Conservation (phyloP, 2,888 invertebrate species). For the Empis livida region DNA sequence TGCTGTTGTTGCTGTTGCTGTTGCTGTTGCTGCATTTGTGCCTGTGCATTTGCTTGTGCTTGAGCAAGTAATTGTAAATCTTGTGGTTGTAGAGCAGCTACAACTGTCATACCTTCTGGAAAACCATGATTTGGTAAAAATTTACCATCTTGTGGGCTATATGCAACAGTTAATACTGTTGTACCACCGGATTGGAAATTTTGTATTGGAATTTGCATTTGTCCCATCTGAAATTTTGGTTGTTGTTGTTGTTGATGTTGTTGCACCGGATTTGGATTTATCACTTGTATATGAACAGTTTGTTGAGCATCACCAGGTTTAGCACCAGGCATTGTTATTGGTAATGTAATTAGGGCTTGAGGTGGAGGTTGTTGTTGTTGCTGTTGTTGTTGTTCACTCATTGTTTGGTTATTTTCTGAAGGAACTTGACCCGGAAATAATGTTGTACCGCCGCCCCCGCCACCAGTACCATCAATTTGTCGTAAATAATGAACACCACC, state of each 20-base stretch:
- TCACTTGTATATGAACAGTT: constrained; percentile 66
- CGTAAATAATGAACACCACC: constrained; percentile 65
- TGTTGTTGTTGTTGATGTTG: constrained; percentile 23
- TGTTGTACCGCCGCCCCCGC: constrained; percentile 21
- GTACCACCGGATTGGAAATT: constrained; percentile 57
- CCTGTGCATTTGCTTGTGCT: constrained; percentile 21
- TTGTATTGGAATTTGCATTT: constrained; percentile 60
- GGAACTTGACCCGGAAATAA: constrained; percentile 23
- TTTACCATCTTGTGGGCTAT: constrained; percentile 50
- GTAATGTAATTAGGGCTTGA: constrained; percentile 63
- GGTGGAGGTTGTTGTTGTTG: constrained; percentile 24
- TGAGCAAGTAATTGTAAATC: constrained; percentile 50
- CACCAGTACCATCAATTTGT: constrained; percentile 40
- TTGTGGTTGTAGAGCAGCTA: constrained; percentile 53
- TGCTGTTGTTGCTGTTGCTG: constrained; percentile 5
- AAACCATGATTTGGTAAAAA: constrained; percentile 40
- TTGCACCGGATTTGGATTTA: constrained; percentile 44
- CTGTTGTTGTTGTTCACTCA: not conserved
- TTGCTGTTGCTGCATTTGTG: constrained; percentile 16
- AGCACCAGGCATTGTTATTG: constrained; percentile 60
- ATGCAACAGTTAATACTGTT: constrained; percentile 62
- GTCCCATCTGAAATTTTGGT: constrained; percentile 59
- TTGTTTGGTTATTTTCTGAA: constrained; percentile 10
- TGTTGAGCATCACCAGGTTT: constrained; percentile 65
- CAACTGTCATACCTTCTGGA: constrained; percentile 49